Evolutionary conservation across 2,797 vertebrate genomes (phyloP), one percentile per base, ranked within the genome.

Genomic region (Ispidina lecontei): DNA sequence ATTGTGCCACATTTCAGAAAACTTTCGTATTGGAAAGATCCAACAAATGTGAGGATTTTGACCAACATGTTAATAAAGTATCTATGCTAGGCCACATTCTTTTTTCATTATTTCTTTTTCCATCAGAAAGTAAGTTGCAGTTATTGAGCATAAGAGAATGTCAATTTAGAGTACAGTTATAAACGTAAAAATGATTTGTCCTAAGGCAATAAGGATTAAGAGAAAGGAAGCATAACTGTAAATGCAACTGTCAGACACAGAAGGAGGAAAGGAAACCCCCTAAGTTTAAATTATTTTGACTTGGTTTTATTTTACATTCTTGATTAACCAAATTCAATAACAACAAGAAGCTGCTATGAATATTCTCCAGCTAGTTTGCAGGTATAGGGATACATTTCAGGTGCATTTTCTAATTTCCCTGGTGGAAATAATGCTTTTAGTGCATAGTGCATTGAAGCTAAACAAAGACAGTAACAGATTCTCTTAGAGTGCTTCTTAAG

Each of bases 371-470:
- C 21, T 78, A 44, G 26, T 54, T 55, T 68, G 37, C 54, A 84
- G 15, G 26, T 56, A 35, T 7, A 41, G 8, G 22, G 43, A 62
- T 73, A 70, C 75, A 65, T 72, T 35, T 90, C 37, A 88, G 39
- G 70, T 84, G 59, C 25, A 71, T 88, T 88, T 87, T 71, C 68
- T 88, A 49, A 63, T 91, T 87, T 91, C 83, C 55, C 82, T 51
- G 58, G 60, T 80, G 82, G 69, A 91, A 95, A 79, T 46, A 65
- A 67, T 33, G 84, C 33, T 95, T 95, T 94, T 67, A 94, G 69
- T 68, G 33, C 25, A 39, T 20, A 77, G 37, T 46, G 59, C 49
- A 52, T 51, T 43, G 64, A 80, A 87, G 68, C 47, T 87, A 75
- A 92, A 68, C 70, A 67, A 88, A 70, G 28, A 63, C 19, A 62